These are phyloP conservation scores for Naso thynnoides DNA, from an alignment of 2,797 vertebrate genomes.

Conservation along the genomic window DNA sequence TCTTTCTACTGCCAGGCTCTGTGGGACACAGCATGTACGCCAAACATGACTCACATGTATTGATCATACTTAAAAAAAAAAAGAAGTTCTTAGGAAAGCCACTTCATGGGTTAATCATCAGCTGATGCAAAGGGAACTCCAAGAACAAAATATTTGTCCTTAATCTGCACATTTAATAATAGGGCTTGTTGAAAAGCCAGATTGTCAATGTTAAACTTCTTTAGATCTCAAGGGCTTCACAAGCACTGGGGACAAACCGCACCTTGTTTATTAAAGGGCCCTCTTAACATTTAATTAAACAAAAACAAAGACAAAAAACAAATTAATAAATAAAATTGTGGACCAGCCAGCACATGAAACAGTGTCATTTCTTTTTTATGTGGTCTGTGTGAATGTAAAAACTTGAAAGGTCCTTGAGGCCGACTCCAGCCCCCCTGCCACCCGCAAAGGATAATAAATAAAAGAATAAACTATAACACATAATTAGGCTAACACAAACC, in stretches of 20 bases:
- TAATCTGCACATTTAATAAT: not conserved
- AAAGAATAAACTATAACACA: too few species aligned
- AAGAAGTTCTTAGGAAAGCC: not conserved
- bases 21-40: constrained; percentile 2
- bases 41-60: not conserved
- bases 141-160: not conserved
- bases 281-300: not conserved
- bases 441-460: too few species aligned
- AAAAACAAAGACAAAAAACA: too few species aligned
- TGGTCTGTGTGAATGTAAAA: too few species aligned
- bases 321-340: not conserved
- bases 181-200: not conserved
- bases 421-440: too few species aligned
- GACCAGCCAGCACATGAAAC: not conserved
- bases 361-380: too few species aligned
- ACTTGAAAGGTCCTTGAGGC: too few species aligned
- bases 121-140: not conserved
- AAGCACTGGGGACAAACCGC: not conserved
- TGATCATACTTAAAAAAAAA: too few species aligned
- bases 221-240: not conserved
- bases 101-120: not conserved
- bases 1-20: not conserved
- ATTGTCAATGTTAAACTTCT: not conserved
- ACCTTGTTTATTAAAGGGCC: not conserved
- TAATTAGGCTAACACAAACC: too few species aligned